Conservation (phyloP, 1,140 invertebrate genomes). For the Heliothis subflexa region DNA sequence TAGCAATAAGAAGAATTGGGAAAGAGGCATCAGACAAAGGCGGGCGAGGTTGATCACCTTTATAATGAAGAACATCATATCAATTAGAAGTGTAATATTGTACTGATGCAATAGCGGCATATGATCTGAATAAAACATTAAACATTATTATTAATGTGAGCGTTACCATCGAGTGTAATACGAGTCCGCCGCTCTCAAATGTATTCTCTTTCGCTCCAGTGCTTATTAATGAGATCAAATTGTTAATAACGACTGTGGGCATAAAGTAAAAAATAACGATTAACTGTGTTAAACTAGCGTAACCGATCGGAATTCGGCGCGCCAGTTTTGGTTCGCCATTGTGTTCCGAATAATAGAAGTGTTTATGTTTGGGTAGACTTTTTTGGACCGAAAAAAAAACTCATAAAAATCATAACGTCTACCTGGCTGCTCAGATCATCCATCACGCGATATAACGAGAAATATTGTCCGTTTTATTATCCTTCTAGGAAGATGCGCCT, state of each 20-base stretch:
- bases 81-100: conserved; percentile 46
- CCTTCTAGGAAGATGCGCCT: conserved; percentile 60
- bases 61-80: conserved; percentile 39
- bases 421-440: conserved; percentile 75
- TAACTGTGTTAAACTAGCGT: conserved; percentile 83
- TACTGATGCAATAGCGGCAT: conserved; percentile 44
- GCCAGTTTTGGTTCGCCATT: conserved; percentile 70
- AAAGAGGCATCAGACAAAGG: conserved; percentile 26
- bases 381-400: conserved; percentile 63
- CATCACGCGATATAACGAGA: conserved; percentile 80
- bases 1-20: conserved; percentile 14
- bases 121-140: conserved; percentile 67
- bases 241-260: conserved; percentile 79
- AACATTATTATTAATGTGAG: conserved; percentile 74
- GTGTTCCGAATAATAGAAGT: conserved; percentile 76
- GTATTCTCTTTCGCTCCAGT: conserved; percentile 73
- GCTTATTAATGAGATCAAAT: conserved; percentile 83
- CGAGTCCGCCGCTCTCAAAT: conserved; percentile 60
- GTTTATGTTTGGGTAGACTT: conserved; percentile 79
- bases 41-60: conserved; percentile 33
- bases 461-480: conserved; percentile 73
- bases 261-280: conserved; percentile 79
- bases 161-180: conserved; percentile 68
- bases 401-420: conserved; percentile 63
- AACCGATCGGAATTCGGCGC: conserved; percentile 78